Evolutionary conservation across 2,113 vertebrate genomes (phyloP), one percentile per base, ranked within the genome.

Genomic region (Marmota flaviventris): DNA sequence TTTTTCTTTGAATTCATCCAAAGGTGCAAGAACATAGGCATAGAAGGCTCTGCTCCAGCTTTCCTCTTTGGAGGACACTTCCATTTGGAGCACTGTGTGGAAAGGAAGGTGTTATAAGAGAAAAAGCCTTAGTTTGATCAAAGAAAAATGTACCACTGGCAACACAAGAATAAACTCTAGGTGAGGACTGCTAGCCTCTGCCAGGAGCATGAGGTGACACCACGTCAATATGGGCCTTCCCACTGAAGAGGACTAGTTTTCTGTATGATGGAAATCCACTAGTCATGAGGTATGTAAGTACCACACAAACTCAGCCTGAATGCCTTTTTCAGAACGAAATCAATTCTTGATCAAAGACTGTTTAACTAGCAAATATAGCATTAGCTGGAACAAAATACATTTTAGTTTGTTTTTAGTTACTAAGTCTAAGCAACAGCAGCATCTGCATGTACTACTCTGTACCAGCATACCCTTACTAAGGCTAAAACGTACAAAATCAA

Each of bases 271-370:
- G 32, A 93, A 82, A 88, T 42, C 32, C 42, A 65, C 91, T 39
- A 18, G 18, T 58, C 45, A 34, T 32, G 37, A 91, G 51, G 4
- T 45, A 61, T 37, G n/a, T 20, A 89, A 75, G 13, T 6, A 37
- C 25, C 37, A 91, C 20, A 75, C 8, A 73, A 76, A 45, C 65
- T 90, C 6, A 67, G 51, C 34, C 67, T 84, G 45, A 83, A 86
- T n/a, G n/a, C 29, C 73, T 76, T 75, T 87, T 34, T 51, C 53
- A 87, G 48, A 88, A 82, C 22, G 65, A 94, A 84, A 76, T 72
- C 48, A 63, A 37, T 27, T 91, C 51, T 72, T 61, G 56, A 90
- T 51, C 53, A 81, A 73, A 92, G 24, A 61, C 9, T 48, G 4
- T 48, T 81, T 34, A n/a, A 34, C n/a, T 61, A 34, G 77, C 73